Evolutionary conservation across 2,113 vertebrate genomes (phyloP), one percentile per base, ranked within the genome.

Genomic region (Rhodinocichla rosea): DNA sequence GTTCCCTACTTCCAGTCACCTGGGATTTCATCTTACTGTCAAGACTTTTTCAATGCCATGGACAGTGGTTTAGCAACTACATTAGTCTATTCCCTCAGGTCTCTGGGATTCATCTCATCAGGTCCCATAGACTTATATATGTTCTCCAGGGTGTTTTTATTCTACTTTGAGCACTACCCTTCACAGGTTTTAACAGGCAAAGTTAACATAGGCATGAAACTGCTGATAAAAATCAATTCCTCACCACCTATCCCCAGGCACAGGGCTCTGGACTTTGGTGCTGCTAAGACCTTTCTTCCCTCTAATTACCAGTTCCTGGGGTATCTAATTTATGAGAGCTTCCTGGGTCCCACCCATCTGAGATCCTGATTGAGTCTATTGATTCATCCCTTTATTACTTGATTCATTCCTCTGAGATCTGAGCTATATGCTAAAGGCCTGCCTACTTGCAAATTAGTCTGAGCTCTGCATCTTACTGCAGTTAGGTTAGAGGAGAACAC

Each of bases 231-330:
- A 53, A 39, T 39, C 8, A 35, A 3, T 63, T 77, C 20, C 33
- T 59, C 0, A 0, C 15, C 40, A 24, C 19, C 11, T n/a, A 69
- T 20, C 8, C n/a, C 21, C 16, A 62, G 35, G 14, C 37, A 81
- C 23, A 47, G 32, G n/a, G 14, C 22, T 82, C 44, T 83, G 39
- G 33, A 45, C 30, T 65, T 42, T 0, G 4, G 37, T 77, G 53
- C 40, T 64, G 45, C 19, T 4, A 5, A 93, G 44, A 70, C 4
- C 18, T 65, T 64, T 70, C 65, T 70, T 79, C 23, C 22, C 9
- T 49, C 21, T 40, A 40, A 33, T 50, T 57, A 59, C 10, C 27
- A 47, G 0, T 37, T 90, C 64, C 23, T 37, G 30, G 30, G 7
- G 0, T 39, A 37, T 32, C 13, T 86, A 28, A 76, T 59, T 89